Percentiles rank a stretch among this genome's conserved stretches.
Evolutionary conservation across 2,888 invertebrate genomes (phyloP).

Genomic region (Harpalus rufipes): DNA sequence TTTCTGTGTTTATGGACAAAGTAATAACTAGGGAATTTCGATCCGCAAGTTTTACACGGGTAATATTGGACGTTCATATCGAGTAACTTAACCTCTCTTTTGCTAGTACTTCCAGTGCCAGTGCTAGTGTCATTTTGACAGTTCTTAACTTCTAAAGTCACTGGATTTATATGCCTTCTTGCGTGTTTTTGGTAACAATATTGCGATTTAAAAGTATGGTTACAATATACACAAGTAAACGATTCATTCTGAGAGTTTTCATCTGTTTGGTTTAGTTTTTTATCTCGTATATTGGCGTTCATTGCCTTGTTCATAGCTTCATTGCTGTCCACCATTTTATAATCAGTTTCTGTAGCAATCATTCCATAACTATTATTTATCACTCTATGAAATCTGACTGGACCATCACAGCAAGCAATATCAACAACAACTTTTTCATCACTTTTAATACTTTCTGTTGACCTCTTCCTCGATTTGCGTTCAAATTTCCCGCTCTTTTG

Average conservation of each 20-base stretch:
- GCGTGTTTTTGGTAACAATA: constrained; percentile 92
- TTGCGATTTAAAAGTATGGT: constrained; percentile 89
- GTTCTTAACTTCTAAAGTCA: constrained; percentile 76
- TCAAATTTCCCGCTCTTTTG: constrained; percentile 61
- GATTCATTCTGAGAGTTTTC: constrained; percentile 73
- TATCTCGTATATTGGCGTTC: constrained; percentile 75
- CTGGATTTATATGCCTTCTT: constrained; percentile 83
- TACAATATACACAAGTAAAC: constrained; percentile 87
- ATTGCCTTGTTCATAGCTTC: constrained; percentile 76
- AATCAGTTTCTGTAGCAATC: constrained; percentile 69
- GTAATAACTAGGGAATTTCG: constrained; percentile 95
- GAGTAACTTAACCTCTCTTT: constrained; percentile 82
- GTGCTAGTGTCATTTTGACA: constrained; percentile 60
- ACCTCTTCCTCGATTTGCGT: constrained; percentile 51
- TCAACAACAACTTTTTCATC: constrained; percentile 85
- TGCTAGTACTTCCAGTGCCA: constrained; percentile 71
- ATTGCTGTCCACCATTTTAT: constrained; percentile 70
- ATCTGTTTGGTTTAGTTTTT: constrained; percentile 72
- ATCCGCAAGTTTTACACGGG: constrained; percentile 95
- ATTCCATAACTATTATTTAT: constrained; percentile 88
- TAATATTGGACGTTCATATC: constrained; percentile 93
- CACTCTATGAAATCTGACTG: constrained; percentile 91
- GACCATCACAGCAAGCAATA: constrained; percentile 95
- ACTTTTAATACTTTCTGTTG: constrained; percentile 63
- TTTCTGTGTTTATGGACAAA: constrained; percentile 96